A percentile compares a stretch with the other conserved stretches of the same genome.
Evolutionary conservation across 2,888 invertebrate species (phyloP).

Genomic region (Eledone cirrhosa): DNA sequence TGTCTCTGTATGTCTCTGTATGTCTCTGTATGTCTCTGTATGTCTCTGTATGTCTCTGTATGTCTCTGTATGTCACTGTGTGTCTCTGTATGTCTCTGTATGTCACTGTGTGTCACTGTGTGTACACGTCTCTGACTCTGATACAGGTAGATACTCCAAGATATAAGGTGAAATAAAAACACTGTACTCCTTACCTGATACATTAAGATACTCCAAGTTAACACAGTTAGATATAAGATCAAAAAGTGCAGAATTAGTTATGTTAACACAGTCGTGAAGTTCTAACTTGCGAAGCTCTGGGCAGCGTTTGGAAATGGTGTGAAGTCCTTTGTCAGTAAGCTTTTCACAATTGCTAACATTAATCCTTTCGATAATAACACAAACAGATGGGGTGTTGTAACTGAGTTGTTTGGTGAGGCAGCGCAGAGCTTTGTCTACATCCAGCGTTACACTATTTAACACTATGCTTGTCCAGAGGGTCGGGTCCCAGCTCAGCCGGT

Average conservation of each 20-base stretch:
- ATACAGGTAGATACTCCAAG: no score
- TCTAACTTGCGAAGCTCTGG: constrained; percentile 84
- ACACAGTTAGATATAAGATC: constrained; percentile 82
- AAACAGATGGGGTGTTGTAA: constrained; percentile 75
- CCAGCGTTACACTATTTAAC: constrained; percentile 72
- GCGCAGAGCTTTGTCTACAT: constrained; percentile 75
- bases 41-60: no score
- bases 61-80: no score
- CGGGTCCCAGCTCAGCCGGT: constrained; percentile 81
- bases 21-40: no score
- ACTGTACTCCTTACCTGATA: constrained; percentile 75
- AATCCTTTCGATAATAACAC: constrained; percentile 76
- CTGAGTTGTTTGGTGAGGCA: constrained; percentile 74
- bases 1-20: no score
- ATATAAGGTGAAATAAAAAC: no score
- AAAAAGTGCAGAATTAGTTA: constrained; percentile 81
- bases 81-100: no score
- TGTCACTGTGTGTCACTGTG: no score
- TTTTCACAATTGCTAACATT: constrained; percentile 76
- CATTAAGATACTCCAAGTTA: constrained; percentile 84
- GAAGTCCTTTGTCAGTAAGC: constrained; percentile 81
- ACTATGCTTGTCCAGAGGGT: constrained; percentile 78
- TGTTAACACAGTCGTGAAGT: constrained; percentile 77
- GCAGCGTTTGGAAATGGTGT: constrained; percentile 80
- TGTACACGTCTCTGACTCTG: no score